These are phyloP conservation scores for Notechis scutatus DNA, from an alignment of 2,113 vertebrate species.

Conservation along the genomic window DNA sequence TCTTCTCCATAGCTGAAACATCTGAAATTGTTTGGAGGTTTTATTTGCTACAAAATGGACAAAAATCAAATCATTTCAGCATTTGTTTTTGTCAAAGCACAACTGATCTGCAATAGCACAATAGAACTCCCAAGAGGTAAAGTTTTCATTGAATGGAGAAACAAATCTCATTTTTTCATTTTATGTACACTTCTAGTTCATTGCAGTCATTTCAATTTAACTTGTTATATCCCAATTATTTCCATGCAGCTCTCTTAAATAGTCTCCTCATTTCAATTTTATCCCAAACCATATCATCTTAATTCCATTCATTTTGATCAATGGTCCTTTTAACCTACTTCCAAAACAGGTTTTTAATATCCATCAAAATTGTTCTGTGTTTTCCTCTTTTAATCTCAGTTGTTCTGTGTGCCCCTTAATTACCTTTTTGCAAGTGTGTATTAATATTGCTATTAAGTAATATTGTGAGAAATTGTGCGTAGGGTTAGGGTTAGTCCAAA, in stretches of 20 bases:
- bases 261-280: neutral
- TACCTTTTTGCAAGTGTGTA: neutral
- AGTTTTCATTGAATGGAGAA: neutral
- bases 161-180: neutral
- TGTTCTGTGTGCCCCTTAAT: neutral
- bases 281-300: neutral
- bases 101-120: neutral
- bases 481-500: neutral
- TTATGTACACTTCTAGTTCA: neutral
- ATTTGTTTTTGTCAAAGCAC: neutral
- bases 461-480: neutral
- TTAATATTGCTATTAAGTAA: neutral
- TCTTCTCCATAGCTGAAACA: neutral
- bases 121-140: neutral
- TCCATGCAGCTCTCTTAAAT: neutral
- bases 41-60: neutral
- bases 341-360: neutral
- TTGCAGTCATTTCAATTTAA: neutral
- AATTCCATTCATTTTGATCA: neutral
- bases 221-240: neutral
- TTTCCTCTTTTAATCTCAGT: neutral
- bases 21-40: neutral
- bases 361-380: neutral
- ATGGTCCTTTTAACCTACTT: neutral
- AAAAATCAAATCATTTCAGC: neutral